Conservation (phyloP, 2,888 invertebrate species). For the Brachyopa scutellaris region DNA sequence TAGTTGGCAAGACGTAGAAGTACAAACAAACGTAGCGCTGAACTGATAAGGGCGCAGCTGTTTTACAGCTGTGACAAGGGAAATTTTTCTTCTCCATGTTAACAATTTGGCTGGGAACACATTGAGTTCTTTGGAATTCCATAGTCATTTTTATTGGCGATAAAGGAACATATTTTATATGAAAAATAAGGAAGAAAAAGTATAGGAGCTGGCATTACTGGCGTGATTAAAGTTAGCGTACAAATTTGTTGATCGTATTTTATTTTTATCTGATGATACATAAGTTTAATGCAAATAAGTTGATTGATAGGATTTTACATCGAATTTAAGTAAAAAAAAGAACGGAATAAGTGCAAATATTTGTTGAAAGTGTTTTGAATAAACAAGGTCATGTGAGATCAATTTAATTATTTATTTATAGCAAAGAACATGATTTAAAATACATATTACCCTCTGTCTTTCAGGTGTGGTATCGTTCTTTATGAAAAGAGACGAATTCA, state of each 20-base stretch:
- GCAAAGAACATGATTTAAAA: too few species aligned
- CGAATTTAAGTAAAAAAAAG: too few species aligned
- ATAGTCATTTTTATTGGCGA: too few species aligned
- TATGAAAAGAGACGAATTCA: conserved; percentile 79
- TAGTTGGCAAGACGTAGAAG: background rate
- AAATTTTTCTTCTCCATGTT: conserved; percentile 13
- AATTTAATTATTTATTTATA: too few species aligned
- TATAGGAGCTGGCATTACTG: too few species aligned
- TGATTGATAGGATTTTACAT: background rate
- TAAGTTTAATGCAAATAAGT: conserved; percentile 16
- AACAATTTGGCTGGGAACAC: conserved; percentile 48
- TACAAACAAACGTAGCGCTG: background rate
- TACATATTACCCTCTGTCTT: too few species aligned
- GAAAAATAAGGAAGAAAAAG: too few species aligned
- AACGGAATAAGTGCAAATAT: background rate
- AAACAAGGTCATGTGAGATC: too few species aligned
- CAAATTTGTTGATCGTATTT: conserved; percentile 5
- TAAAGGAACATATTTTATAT: too few species aligned
- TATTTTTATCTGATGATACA: conserved; percentile 46
- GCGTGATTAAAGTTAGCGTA: too few species aligned
- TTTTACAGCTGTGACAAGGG: conserved; percentile 22
- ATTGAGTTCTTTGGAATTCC: background rate
- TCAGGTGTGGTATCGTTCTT: conserved; percentile 79
- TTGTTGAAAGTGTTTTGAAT: background rate
- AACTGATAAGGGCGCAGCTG: background rate